These are phyloP conservation scores for Probosciger aterrimus DNA, from an alignment of 2,113 vertebrate genomes.

Conservation along the genomic window DNA sequence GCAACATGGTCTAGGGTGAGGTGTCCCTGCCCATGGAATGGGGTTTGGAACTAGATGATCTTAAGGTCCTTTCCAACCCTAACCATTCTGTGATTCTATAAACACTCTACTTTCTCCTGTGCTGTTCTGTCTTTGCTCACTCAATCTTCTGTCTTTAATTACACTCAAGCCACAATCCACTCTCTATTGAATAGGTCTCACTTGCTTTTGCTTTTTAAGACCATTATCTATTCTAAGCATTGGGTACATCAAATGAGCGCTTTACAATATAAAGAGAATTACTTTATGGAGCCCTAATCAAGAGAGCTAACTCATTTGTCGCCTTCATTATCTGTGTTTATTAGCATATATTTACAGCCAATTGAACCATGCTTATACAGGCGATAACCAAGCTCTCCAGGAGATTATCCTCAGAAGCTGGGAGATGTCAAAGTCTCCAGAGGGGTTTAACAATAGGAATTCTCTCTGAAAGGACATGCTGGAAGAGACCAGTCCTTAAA, in stretches of 20 bases:
- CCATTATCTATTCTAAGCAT: not conserved
- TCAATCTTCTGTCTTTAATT: conserved; percentile 4
- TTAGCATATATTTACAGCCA: conserved; percentile 2
- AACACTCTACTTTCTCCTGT: not conserved
- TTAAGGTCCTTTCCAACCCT: not conserved
- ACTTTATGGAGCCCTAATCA: not conserved
- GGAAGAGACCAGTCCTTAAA: not conserved
- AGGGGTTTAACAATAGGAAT: not conserved
- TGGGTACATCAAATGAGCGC: not conserved
- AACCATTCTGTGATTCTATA: not conserved
- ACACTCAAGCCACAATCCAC: not conserved
- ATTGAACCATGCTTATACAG: not conserved
- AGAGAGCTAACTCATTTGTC: not conserved
- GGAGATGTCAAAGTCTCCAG: not conserved
- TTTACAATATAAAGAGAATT: not conserved
- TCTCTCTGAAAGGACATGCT: not conserved
- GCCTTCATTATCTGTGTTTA: conserved; percentile 3
- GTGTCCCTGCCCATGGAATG: not conserved
- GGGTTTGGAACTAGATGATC: not conserved
- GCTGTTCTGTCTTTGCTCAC: not conserved
- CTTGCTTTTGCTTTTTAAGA: conserved; percentile 26
- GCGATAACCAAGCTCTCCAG: not conserved
- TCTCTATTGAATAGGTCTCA: not conserved
- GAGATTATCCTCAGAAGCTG: not conserved
- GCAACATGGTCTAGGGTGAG: not conserved